phyloP scores from a whole-genome alignment of 2,113 vertebrate species.

The Plestiodon gilberti region DNA sequence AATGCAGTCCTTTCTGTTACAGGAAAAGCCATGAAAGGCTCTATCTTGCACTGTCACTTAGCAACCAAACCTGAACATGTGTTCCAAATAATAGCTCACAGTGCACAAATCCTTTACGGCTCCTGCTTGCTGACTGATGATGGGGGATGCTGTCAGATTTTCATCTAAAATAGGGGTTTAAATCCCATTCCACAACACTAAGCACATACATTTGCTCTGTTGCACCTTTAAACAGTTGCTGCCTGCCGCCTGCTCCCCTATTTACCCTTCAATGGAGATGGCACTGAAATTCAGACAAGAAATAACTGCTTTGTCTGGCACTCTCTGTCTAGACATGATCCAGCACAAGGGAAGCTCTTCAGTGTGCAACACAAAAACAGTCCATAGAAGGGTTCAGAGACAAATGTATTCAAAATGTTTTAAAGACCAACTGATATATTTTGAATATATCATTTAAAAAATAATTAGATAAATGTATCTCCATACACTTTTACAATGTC shows the following conservation, averaged over 20 bases:
- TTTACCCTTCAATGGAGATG: neutral
- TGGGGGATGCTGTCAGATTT: neutral
- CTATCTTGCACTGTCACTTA: neutral
- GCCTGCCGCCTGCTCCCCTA: neutral
- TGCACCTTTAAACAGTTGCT: neutral
- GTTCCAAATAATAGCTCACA: neutral
- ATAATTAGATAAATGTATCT: neutral
- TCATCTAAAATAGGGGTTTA: neutral
- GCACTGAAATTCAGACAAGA: neutral
- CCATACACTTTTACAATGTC: neutral
- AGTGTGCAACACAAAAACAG: neutral
- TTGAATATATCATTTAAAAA: neutral
- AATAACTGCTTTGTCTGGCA: neutral
- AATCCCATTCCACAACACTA: neutral
- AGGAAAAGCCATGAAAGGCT: conserved; percentile 6
- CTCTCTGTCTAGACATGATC: neutral
- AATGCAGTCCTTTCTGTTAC: neutral
- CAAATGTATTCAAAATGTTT: neutral
- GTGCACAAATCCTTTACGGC: neutral
- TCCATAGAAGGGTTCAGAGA: neutral
- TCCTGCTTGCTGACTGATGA: neutral
- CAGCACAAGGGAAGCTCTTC: neutral
- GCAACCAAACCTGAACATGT: neutral
- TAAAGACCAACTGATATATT: neutral
- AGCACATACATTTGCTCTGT: neutral